These are phyloP conservation scores for Rhopilema esculentum DNA, from an alignment of 30 jellyfish, hydroid and myxozoan species.

Conservation along the genomic window DNA sequence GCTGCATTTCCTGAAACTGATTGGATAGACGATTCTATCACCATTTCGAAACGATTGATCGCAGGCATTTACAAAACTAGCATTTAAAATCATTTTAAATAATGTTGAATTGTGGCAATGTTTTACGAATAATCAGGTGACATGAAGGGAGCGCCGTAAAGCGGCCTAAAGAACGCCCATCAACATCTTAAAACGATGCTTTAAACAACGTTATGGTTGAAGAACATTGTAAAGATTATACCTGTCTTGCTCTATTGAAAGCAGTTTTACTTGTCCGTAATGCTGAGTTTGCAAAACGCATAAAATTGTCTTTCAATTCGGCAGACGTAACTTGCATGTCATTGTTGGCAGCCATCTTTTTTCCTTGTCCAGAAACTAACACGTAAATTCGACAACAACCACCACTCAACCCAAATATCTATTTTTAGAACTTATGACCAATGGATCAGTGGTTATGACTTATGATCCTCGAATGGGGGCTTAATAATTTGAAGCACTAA, in stretches of 20 bases:
- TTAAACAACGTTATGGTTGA: background rate
- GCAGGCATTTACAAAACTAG: too few species aligned
- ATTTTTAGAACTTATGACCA: too few species aligned
- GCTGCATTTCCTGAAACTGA: too few species aligned
- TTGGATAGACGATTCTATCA: too few species aligned
- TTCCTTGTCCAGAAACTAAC: background rate
- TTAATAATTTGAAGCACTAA: too few species aligned
- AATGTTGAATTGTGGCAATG: too few species aligned
- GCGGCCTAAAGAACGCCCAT: background rate
- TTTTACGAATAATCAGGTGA: too few species aligned
- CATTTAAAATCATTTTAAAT: too few species aligned
- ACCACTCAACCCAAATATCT: background rate
- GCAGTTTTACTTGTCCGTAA: slow-evolving; percentile 87
- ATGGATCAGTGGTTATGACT: too few species aligned
- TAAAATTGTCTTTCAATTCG: slow-evolving; percentile 78
- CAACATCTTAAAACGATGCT: background rate
- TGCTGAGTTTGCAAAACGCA: slow-evolving; percentile 92
- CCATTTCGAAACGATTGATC: too few species aligned
- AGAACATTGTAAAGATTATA: slow-evolving; percentile 1
- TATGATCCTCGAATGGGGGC: too few species aligned
- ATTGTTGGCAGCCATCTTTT: slow-evolving; percentile 78
- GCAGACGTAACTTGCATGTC: slow-evolving; percentile 70
- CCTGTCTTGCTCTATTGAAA: slow-evolving; percentile 95
- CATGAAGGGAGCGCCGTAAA: too few species aligned
- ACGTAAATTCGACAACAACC: background rate